These are phyloP conservation scores for Otis tarda DNA, from an alignment of 2,113 vertebrate genomes.

Conservation along the genomic window DNA sequence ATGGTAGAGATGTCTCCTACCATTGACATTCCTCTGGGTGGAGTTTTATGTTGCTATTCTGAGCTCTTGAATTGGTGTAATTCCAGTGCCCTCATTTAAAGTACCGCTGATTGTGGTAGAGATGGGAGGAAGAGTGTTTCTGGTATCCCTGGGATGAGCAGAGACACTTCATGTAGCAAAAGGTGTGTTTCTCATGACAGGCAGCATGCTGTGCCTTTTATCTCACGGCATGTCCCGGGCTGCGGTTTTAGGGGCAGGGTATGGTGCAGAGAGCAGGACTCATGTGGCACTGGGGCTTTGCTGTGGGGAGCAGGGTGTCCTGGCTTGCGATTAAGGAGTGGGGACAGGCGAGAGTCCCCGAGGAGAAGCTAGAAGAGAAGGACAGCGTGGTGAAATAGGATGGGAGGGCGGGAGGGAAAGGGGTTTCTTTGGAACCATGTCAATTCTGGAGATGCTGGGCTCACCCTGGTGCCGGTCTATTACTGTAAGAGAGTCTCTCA, in stretches of 20 bases:
- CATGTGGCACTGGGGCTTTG: not conserved
- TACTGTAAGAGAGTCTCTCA: not conserved
- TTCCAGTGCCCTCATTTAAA: not conserved
- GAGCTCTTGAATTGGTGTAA: not conserved
- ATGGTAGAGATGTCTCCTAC: not conserved
- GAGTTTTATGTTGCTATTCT: not conserved
- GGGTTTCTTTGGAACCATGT: not conserved
- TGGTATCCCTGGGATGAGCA: not conserved
- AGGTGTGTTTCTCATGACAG: not conserved
- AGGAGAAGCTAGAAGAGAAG: not conserved
- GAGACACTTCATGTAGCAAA: not conserved
- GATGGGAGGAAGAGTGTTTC: not conserved
- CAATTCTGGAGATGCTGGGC: not conserved
- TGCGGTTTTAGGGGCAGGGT: not conserved
- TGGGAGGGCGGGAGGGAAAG: not conserved
- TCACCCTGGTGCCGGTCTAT: accelerated
- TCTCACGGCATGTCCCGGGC: accelerated
- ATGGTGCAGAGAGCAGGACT: not conserved
- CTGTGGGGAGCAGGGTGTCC: accelerated
- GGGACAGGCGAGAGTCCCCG: not conserved
- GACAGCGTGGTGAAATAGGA: not conserved
- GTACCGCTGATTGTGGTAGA: not conserved
- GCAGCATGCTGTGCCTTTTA: not conserved
- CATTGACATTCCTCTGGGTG: not conserved
- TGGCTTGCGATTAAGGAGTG: not conserved